Base-by-base conservation (phyloP, 2,888 invertebrate species). In the Celastrina argiolus region DNA sequence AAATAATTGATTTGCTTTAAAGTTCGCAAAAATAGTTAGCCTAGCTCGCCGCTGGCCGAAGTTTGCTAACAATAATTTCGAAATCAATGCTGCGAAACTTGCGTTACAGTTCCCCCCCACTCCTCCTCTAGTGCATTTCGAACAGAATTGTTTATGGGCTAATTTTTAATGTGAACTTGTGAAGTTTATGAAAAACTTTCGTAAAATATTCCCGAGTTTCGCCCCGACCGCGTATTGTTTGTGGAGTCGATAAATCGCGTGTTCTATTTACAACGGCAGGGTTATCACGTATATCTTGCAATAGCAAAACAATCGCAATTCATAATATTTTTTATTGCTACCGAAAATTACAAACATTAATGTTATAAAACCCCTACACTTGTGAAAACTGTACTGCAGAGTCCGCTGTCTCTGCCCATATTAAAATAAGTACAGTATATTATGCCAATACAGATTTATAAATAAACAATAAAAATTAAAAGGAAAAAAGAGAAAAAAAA, bases 81-180 rank as follows among this genome's bases (percentile, higher is more conserved):
- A 70, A 71, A 70, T 70, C 72, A 70, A 72, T 70, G 67, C 65
- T 61, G 63, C 66, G 34, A 42, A 66, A 70, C 66, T 66, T 63
- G 59, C 64, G 28, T 64, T 66, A 69, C 70, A 59, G 71, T 69
- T 70, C 73, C 63, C 69, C 74, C 70, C 75, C 73, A 69, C 67
- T 68, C 69, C 14, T 12, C 51, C 22, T 22, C 51, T 22, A 51
- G 51, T 51, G 22, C 12, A 70, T 69, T 67, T 69, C 64, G 69
- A 76, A 73, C 72, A 69, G 72, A 71, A 73, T 75, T 76, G 75
- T 76, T 74, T 71, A 22, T 56, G 67, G 68, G 66, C 64, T 67
- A 66, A 69, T 66, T 68, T 69, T 63, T 66, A 67, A 65, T 72
- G 70, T 65, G 59, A 65, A 65, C 65, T 66, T 63, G 5, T 36